A percentile compares a stretch with the other conserved stretches of the same genome.
These are phyloP conservation scores for Caracal caracal DNA, from an alignment of 2,113 vertebrate species.

Conservation along the genomic window DNA sequence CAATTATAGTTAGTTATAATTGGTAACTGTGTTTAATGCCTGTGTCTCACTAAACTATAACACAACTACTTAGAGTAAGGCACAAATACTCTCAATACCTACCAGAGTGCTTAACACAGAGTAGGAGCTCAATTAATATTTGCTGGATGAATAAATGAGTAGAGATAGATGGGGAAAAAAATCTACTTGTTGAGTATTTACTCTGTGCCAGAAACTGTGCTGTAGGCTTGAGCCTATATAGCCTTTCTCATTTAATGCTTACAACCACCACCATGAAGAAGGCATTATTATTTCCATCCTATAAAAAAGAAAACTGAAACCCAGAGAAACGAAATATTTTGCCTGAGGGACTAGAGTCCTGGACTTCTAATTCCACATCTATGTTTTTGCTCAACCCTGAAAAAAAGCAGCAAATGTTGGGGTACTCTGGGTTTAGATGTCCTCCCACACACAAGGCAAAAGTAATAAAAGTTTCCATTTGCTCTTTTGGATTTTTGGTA, in stretches of 20 bases:
- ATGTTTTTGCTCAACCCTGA: background rate
- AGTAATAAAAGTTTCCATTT: background rate
- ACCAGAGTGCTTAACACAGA: background rate
- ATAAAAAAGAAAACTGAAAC: background rate
- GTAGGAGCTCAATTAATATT: background rate
- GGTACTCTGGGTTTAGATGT: background rate
- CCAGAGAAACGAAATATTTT: background rate
- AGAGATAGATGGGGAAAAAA: background rate
- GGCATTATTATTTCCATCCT: background rate
- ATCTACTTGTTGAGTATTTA: background rate
- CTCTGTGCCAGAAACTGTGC: background rate
- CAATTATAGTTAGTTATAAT: background rate
- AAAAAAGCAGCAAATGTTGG: background rate
- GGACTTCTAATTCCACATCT: background rate
- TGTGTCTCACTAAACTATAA: background rate
- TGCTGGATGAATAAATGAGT: background rate
- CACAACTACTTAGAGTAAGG: background rate
- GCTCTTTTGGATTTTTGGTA: background rate
- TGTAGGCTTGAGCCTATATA: background rate
- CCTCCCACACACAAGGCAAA: background rate
- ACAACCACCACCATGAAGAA: background rate
- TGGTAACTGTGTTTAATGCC: background rate
- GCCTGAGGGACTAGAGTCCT: background rate
- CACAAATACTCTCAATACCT: background rate
- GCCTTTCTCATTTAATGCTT: background rate